Evolutionary conservation across 2,797 vertebrate genomes (phyloP).

Genomic region (Enteromius anoplus): DNA sequence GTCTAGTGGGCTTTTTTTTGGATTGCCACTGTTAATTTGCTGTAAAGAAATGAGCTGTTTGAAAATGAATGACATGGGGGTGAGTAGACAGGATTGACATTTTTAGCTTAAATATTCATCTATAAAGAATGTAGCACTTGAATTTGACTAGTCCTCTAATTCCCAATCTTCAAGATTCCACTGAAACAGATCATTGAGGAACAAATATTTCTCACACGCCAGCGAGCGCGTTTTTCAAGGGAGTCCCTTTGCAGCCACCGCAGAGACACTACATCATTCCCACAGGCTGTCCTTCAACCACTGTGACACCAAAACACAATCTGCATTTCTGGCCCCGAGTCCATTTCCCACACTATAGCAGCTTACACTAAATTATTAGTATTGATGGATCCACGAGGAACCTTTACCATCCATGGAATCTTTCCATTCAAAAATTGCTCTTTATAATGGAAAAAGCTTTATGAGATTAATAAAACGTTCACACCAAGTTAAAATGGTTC

Average conservation of each 20-base stretch:
- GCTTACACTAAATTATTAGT: background rate
- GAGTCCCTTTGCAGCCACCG: background rate
- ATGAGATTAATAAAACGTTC: background rate
- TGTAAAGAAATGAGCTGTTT: background rate
- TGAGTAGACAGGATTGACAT: background rate
- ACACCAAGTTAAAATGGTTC: background rate
- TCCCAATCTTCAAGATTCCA: constrained; percentile 10
- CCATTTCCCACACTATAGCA: background rate
- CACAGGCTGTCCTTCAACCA: constrained; percentile 37
- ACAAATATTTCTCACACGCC: constrained; percentile 15
- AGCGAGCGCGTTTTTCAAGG: constrained; percentile 19
- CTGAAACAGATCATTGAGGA: background rate
- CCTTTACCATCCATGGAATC: background rate
- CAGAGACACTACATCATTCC: constrained; percentile 24
- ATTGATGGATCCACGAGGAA: background rate
- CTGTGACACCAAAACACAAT: constrained; percentile 16
- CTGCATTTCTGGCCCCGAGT: background rate
- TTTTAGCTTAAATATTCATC: background rate
- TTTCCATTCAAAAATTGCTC: background rate
- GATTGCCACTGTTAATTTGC: background rate
- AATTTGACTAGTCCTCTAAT: background rate
- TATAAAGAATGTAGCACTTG: background rate
- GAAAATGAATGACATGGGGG: background rate
- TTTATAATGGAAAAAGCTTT: background rate
- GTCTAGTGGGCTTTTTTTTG: background rate